These are phyloP conservation scores for Mustelus asterias DNA, from an alignment of 2,113 vertebrate genomes.

Conservation along the genomic window DNA sequence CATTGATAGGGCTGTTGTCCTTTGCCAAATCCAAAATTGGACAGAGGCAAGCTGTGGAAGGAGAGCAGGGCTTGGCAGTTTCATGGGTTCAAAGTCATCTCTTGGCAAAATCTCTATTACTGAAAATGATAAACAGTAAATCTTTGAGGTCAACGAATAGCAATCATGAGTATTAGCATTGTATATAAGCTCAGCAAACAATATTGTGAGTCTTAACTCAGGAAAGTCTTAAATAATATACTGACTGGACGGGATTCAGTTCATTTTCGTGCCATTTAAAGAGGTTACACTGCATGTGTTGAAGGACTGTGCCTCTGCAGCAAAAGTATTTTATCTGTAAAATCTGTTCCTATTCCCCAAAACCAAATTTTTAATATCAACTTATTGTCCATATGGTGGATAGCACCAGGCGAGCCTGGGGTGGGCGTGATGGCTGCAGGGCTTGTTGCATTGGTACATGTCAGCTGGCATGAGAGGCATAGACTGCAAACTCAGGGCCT, in stretches of 20 bases:
- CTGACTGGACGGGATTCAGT: neutral
- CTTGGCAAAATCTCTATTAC: neutral
- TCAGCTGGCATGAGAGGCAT: too few relatives aligned
- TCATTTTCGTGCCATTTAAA: neutral
- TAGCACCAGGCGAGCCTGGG: too few relatives aligned
- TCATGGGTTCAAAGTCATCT: neutral
- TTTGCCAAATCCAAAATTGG: conserved; percentile 31
- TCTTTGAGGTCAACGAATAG: neutral
- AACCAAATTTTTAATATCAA: neutral
- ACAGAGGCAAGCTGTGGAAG: neutral
- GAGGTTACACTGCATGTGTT: neutral
- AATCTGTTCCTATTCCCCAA: neutral
- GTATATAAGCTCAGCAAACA: neutral
- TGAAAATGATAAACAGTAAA: conserved; percentile 10
- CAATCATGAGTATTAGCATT: neutral
- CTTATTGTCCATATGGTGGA: too few relatives aligned
- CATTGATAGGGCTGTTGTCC: neutral
- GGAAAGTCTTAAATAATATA: neutral
- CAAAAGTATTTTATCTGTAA: neutral
- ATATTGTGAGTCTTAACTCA: neutral
- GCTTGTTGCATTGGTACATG: too few relatives aligned
- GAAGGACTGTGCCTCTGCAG: neutral
- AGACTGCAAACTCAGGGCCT: too few relatives aligned
- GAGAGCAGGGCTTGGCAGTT: neutral
- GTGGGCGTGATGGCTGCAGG: too few relatives aligned